These are phyloP conservation scores for Pinctada fucata DNA, from an alignment of 2,888 invertebrate genomes.

Conservation along the genomic window DNA sequence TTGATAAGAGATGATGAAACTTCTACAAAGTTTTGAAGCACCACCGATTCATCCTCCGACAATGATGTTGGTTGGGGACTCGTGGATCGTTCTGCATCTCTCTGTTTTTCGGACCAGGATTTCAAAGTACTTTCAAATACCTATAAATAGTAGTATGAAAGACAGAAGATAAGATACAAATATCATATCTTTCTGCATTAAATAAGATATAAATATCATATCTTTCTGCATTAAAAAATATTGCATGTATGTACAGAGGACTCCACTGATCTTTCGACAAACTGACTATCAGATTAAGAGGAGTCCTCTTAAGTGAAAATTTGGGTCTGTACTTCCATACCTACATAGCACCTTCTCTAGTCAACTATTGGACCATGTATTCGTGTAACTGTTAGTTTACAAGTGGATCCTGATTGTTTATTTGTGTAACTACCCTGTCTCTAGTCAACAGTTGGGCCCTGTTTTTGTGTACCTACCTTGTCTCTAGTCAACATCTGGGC, in stretches of 20 bases:
- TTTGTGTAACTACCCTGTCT: no score
- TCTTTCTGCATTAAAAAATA: no score
- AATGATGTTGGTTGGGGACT: constrained; percentile 66
- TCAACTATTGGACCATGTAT: no score
- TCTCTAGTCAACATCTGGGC: constrained; percentile 97
- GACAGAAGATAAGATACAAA: no score
- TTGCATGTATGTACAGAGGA: no score
- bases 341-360: constrained; percentile 82
- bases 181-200: no score
- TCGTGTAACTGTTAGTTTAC: constrained; percentile 78
- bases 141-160: constrained; percentile 72
- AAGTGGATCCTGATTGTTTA: constrained; percentile 53
- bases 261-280: no score
- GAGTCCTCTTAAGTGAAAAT: no score
- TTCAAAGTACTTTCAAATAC: constrained; percentile 92
- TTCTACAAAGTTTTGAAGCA: constrained; percentile 88
- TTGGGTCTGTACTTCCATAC: no score
- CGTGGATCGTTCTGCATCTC: constrained; percentile 66
- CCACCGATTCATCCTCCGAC: constrained; percentile 83
- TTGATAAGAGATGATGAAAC: constrained; percentile 91
- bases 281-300: no score
- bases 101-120: constrained; percentile 90
- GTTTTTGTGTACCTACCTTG: constrained; percentile 79
- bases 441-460: no score
- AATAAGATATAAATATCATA: no score